phyloP scores from a whole-genome alignment of 2,113 vertebrate genomes.

The Pipa parva region DNA sequence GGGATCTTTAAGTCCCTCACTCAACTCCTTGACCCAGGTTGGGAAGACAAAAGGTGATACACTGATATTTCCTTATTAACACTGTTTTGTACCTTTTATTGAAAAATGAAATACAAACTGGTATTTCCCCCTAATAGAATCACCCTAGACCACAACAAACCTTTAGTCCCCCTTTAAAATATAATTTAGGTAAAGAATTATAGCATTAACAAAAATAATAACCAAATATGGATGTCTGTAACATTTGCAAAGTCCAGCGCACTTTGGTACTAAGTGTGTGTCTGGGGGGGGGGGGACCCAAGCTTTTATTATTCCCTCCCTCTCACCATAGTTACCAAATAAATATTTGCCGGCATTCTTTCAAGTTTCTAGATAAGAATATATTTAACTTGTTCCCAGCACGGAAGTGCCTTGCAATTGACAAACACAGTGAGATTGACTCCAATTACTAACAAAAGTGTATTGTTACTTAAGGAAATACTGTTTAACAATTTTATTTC shows the following conservation, averaged over 20 bases:
- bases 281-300: no score
- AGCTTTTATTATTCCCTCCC: background rate
- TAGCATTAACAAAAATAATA: background rate
- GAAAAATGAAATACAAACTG: no score
- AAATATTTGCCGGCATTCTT: slow-evolving; percentile 38
- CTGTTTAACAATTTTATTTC: slow-evolving; percentile 6
- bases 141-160: no score
- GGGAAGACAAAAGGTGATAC: no score
- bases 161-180: background rate
- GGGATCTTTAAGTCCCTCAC: no score
- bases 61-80: no score
- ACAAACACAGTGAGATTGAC: slow-evolving; percentile 7
- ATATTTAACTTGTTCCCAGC: slow-evolving; percentile 12
- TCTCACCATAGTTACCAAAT: slow-evolving; percentile 31
- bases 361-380: slow-evolving; percentile 33
- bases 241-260: slow-evolving; percentile 24
- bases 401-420: background rate
- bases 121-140: no score
- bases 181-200: background rate
- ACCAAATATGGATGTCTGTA: background rate
- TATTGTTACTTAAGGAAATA: slow-evolving; percentile 3
- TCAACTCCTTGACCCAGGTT: no score
- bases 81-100: no score
- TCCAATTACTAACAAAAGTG: slow-evolving; percentile 1
- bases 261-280: slow-evolving; percentile 3